phyloP scores from a whole-genome alignment of 2,888 invertebrate genomes.

The Xestia sexstrigata region DNA sequence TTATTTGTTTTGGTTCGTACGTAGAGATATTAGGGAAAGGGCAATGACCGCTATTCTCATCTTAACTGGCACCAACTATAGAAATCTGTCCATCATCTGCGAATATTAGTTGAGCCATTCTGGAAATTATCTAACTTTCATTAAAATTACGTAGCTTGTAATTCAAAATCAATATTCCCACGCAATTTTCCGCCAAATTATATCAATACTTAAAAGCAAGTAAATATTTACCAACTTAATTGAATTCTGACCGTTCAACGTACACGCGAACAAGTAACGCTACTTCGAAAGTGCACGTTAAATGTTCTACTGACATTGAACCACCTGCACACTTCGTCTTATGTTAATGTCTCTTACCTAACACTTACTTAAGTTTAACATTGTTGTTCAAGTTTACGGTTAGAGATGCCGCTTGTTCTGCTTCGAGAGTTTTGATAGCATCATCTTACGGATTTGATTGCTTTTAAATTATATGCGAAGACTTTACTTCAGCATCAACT shows the following conservation, averaged over 20 bases:
- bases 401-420: constrained; percentile 38
- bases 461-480: neutral
- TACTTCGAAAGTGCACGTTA: constrained; percentile 66
- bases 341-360: constrained; percentile 69
- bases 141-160: neutral
- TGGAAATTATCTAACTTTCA: neutral
- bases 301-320: constrained; percentile 73
- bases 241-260: constrained; percentile 21
- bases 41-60: too few species aligned
- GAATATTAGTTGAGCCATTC: neutral
- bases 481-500: neutral
- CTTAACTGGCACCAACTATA: too few species aligned
- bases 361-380: constrained; percentile 58
- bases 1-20: too few species aligned
- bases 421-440: constrained; percentile 28
- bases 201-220: constrained; percentile 21
- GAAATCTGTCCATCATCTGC: neutral
- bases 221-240: constrained; percentile 35
- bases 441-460: constrained; percentile 9
- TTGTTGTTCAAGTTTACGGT: constrained; percentile 66
- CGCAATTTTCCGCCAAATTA: constrained; percentile 31
- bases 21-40: too few species aligned
- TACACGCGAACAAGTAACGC: constrained; percentile 54
- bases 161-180: constrained; percentile 26
- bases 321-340: constrained; percentile 58